phyloP scores from a whole-genome alignment of 2,113 vertebrate genomes.

The Procavia capensis region DNA sequence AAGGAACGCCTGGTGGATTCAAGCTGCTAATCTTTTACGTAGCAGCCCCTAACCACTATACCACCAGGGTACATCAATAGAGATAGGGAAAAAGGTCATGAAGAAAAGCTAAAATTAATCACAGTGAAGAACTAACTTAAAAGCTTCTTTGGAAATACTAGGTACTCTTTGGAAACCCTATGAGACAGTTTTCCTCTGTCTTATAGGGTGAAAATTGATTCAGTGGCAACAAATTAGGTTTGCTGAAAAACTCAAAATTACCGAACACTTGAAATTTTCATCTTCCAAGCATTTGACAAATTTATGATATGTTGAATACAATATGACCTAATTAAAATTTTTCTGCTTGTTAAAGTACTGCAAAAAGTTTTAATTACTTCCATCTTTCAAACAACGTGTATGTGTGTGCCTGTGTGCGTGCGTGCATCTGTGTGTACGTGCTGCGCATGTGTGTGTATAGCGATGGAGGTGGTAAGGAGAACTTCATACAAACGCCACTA shows the following conservation, averaged over 20 bases:
- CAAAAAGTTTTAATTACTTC: slow-evolving; percentile 28
- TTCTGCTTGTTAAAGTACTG: slow-evolving; percentile 1
- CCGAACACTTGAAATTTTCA: slow-evolving; percentile 33
- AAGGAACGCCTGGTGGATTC: no score
- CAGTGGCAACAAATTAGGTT: no score
- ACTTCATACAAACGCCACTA: slow-evolving; percentile 31
- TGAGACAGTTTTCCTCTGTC: no score
- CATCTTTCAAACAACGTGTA: slow-evolving; percentile 18
- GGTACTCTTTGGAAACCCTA: no score
- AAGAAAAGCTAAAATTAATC: slow-evolving; percentile 63
- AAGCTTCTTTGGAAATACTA: slow-evolving; percentile 11
- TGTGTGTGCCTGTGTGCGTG: not conserved
- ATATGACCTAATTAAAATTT: not conserved
- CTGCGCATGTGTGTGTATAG: not conserved
- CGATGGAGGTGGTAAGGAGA: not conserved
- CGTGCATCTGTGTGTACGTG: no score
- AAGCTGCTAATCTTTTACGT: no score
- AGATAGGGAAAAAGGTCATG: not conserved
- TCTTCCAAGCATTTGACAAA: slow-evolving; percentile 54
- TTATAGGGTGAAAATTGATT: no score
- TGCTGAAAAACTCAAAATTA: slow-evolving; percentile 20
- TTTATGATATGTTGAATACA: not conserved
- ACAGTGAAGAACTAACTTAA: slow-evolving; percentile 34
- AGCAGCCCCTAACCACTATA: no score
- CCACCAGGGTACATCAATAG: no score